These are phyloP conservation scores for Luperina testacea DNA, from an alignment of 2,888 invertebrate species.

Conservation along the genomic window DNA sequence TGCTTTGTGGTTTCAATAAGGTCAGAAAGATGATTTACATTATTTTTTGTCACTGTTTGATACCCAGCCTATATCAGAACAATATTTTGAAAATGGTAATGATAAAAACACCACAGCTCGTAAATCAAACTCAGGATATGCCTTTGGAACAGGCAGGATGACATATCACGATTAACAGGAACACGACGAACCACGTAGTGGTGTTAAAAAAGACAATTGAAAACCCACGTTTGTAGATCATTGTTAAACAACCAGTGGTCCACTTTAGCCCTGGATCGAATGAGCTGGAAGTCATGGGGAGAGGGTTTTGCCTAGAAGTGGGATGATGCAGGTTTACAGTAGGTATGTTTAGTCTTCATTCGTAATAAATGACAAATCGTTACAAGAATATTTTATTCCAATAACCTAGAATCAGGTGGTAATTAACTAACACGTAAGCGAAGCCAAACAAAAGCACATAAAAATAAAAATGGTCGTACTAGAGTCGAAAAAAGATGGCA, in stretches of 20 bases:
- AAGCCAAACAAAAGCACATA: conserved; percentile 48
- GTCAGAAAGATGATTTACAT: background rate
- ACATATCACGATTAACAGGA: background rate
- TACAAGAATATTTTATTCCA: conserved; percentile 7
- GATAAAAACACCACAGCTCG: background rate
- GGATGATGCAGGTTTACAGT: background rate
- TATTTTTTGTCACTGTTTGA: background rate
- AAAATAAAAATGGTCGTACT: conserved; percentile 32
- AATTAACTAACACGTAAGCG: conserved; percentile 29
- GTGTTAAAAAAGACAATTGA: background rate
- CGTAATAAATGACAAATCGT: background rate
- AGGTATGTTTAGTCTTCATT: background rate
- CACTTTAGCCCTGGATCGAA: background rate
- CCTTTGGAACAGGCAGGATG: background rate
- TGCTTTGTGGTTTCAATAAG: background rate
- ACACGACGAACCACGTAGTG: background rate
- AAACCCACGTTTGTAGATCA: background rate
- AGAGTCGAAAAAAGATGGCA: conserved; percentile 34
- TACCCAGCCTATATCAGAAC: background rate
- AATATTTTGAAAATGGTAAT: background rate
- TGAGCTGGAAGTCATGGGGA: background rate
- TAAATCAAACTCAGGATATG: background rate
- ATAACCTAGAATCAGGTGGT: background rate
- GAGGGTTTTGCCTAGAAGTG: background rate
- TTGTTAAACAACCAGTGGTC: background rate